These are phyloP conservation scores for Garrulus glandarius DNA, from an alignment of 2,797 vertebrate species.

Conservation along the genomic window DNA sequence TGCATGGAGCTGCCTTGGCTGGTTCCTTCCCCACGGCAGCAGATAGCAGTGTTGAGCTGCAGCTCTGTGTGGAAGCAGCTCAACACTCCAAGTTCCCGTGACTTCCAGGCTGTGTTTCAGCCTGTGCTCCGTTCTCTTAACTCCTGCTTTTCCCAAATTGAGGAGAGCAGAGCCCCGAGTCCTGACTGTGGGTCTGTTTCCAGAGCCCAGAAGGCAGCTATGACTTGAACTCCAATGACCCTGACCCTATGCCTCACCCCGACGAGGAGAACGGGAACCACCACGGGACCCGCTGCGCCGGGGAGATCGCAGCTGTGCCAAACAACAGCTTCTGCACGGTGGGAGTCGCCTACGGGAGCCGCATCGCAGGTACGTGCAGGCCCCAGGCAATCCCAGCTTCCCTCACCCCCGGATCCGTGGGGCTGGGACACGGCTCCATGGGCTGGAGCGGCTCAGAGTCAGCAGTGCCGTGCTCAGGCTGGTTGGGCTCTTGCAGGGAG, in stretches of 20 bases:
- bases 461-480: background rate
- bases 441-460: background rate
- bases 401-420: rapidly evolving
- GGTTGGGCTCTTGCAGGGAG: background rate
- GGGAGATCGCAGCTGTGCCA: conserved; percentile 92
- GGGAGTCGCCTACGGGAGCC: conserved; percentile 91
- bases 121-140: rapidly evolving
- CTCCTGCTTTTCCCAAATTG: background rate
- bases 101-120: background rate
- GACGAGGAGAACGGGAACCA: conserved; percentile 89
- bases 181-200: background rate
- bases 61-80: background rate
- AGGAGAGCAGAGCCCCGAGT: background rate
- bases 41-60: background rate
- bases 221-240: conserved; percentile 95
- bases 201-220: conserved; percentile 97
- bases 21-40: background rate
- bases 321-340: conserved; percentile 97
- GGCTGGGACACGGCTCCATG: rapidly evolving
- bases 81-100: rapidly evolving
- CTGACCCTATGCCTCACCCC: conserved; percentile 95
- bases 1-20: background rate
- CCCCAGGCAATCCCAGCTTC: rapidly evolving
- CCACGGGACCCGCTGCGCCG: conserved; percentile 93
- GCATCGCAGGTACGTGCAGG: conserved; percentile 83